Conservation (phyloP, 2,113 vertebrate genomes). For the Pipa parva region DNA sequence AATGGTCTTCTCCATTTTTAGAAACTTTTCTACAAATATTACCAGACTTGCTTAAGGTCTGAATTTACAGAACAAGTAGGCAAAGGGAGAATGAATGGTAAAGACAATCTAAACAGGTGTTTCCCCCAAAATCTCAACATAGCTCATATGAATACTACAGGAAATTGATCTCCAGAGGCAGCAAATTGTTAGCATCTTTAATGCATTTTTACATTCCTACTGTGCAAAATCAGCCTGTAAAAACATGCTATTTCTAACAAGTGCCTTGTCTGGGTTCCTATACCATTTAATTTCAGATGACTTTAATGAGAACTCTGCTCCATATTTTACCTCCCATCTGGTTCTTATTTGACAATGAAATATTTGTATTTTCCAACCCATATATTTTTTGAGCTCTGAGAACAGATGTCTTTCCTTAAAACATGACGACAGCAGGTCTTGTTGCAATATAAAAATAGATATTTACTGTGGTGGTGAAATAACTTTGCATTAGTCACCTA, state of each 20-base stretch:
- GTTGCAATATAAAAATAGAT: constrained; percentile 43
- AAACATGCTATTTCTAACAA: constrained; percentile 55
- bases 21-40: constrained; percentile 33
- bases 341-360: constrained; percentile 75
- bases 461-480: constrained; percentile 16
- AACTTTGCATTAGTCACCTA: constrained; percentile 24
- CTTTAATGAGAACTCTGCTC: constrained; percentile 72
- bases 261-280: constrained; percentile 60
- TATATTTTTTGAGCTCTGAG: constrained; percentile 54
- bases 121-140: constrained; percentile 53
- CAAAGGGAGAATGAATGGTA: constrained; percentile 41
- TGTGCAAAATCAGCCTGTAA: constrained; percentile 59
- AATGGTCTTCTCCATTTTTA: constrained; percentile 27
- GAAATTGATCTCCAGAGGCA: constrained; percentile 57
- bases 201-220: constrained; percentile 59
- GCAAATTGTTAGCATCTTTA: constrained; percentile 54
- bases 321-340: constrained; percentile 78
- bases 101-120: constrained; percentile 55
- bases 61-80: constrained; percentile 20
- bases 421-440: constrained; percentile 50
- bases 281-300: constrained; percentile 59
- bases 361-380: constrained; percentile 69
- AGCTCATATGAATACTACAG: constrained; percentile 46
- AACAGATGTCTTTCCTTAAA: constrained; percentile 71
- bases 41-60: constrained; percentile 34